Conservation (phyloP, 2,113 vertebrate species). For the Ophthalmolycus amberensis region DNA sequence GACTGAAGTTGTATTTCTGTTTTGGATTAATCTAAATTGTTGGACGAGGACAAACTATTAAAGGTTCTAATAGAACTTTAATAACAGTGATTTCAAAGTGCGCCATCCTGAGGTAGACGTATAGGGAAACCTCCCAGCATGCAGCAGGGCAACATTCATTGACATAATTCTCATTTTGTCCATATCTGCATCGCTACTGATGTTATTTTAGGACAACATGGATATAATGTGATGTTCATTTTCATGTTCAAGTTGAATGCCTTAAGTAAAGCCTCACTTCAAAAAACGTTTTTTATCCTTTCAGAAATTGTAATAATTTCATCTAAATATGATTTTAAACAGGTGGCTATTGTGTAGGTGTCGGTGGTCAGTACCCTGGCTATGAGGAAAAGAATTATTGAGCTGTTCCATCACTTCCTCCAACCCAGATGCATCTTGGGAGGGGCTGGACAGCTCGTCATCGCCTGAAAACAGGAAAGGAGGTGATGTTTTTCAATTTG, state of each 20-base stretch:
- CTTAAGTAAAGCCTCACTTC: background rate
- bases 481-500: background rate
- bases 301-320: background rate
- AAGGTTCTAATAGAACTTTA: too few species aligned
- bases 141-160: background rate
- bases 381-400: slow-evolving; percentile 95
- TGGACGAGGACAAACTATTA: too few species aligned
- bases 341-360: background rate
- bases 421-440: slow-evolving; percentile 95
- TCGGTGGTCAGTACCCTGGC: slow-evolving; percentile 86
- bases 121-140: background rate
- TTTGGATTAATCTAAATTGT: background rate
- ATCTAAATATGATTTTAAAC: background rate
- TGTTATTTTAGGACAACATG: background rate
- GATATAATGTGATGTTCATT: too few species aligned
- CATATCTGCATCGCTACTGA: too few species aligned
- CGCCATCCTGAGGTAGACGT: background rate
- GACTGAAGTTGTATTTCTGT: background rate
- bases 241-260: background rate
- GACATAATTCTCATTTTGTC: background rate
- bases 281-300: background rate
- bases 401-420: slow-evolving; percentile 99
- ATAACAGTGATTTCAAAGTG: too few species aligned
- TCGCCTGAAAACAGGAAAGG: slow-evolving; percentile 86
- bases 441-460: slow-evolving; percentile 93